Conservation (phyloP, 37 sponge, comb jelly and placozoan genomes). For the Beroe forskalii region DNA sequence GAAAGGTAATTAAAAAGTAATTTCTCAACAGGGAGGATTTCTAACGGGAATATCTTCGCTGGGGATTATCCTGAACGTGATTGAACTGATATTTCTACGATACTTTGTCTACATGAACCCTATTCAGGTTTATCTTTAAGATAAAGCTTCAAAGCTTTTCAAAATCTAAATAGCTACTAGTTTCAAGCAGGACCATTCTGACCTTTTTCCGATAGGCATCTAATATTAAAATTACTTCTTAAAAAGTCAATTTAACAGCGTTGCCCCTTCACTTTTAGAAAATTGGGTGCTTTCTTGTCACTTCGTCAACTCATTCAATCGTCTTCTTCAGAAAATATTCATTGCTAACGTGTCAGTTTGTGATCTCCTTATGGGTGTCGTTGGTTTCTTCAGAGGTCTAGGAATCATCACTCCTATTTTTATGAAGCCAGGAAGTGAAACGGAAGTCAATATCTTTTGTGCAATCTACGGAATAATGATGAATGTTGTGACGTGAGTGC, state of each 20-base stretch:
- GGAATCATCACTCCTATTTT: conserved; percentile 18
- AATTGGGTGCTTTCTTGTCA: too few species aligned
- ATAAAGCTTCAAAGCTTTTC: too few species aligned
- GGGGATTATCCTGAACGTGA: neutral
- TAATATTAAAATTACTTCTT: too few species aligned
- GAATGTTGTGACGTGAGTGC: conserved; percentile 34
- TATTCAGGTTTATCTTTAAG: too few species aligned
- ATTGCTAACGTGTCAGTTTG: neutral
- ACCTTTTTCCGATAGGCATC: too few species aligned
- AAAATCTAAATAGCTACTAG: too few species aligned
- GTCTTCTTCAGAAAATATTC: conserved; percentile 24
- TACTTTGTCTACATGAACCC: neutral
- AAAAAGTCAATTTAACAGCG: too few species aligned
- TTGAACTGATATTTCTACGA: neutral
- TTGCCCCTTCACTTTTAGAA: too few species aligned
- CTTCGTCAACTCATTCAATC: too few species aligned
- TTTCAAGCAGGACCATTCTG: too few species aligned
- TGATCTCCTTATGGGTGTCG: conserved; percentile 5
- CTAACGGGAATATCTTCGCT: neutral
- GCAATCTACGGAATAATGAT: neutral
- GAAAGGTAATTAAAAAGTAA: too few species aligned
- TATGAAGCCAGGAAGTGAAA: neutral
- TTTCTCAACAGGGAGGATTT: conserved; percentile 17
- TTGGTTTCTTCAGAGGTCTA: conserved; percentile 57
- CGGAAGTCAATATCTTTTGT: conserved; percentile 13